Base-by-base conservation (phyloP, 2,113 vertebrate species). In the Tyrannus savana region DNA sequence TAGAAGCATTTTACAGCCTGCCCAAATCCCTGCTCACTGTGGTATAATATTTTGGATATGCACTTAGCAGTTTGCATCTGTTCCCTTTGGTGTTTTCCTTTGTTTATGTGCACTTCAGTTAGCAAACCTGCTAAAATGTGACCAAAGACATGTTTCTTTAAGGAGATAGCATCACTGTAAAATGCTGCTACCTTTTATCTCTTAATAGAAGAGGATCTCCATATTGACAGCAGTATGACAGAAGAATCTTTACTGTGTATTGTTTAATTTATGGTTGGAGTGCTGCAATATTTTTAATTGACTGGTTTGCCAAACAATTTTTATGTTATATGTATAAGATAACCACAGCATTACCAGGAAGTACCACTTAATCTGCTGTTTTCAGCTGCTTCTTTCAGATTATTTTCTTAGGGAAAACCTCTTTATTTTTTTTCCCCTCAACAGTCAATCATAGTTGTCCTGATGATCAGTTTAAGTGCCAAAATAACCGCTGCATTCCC, bases 401-500 rank as follows among this genome's bases (percentile, higher is more conserved):
- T 79, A 58, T 56, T 44, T 41, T 55, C 31, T 79, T 42, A 77
- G 9, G 35, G 21, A 25, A 37, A 21, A 46, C 0, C 0, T 14
- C 4, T 66, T 9, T 41, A 55, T 72, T 47, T 46, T 89, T 87
- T 74, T n/a, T 41, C 23, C 59, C 19, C 11, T 87, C 21, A 80
- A 12, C 55, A 99, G 99, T 98, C 90, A 99, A 99, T 97, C 99
- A 99, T 71, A 99, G 98, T 60, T 99, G 99, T 96, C 98, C 99
- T 52, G 95, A 97, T 60, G 98, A 99, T 97, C 99, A 99, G 68
- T 99, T 99, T 97, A 99, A 99, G 97, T 99, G 99, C 95, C 98
- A 97, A 88, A 99, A 98, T 97, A 99, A 99, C 90, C 99, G 99
- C 82, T 99, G 99, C 89, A 99, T 99, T 95, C 99, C 99, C 74